phyloP scores from a whole-genome alignment of 2,113 vertebrate species.

The Marcusenius ussheri region DNA sequence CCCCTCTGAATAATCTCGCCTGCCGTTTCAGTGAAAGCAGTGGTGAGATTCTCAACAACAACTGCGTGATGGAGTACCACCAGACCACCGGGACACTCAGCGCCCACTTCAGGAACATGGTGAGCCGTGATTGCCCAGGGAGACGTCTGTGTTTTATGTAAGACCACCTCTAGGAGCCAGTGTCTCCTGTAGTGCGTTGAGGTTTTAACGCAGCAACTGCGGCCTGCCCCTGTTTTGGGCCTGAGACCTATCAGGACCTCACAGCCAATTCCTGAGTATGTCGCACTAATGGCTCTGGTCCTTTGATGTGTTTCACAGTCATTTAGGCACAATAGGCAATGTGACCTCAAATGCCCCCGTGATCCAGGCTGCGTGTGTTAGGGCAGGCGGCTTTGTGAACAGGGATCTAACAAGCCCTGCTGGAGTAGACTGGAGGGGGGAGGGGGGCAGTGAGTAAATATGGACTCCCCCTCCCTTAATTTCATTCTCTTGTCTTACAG shows the following conservation, averaged over 20 bases:
- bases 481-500: constrained; percentile 43
- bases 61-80: constrained; percentile 93
- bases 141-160: neutral
- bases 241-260: neutral
- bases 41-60: constrained; percentile 89
- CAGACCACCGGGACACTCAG: constrained; percentile 82
- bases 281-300: neutral
- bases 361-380: neutral
- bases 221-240: neutral
- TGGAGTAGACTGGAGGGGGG: neutral
- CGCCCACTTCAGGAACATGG: constrained; percentile 92
- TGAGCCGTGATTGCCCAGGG: constrained; percentile 38
- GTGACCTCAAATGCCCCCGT: neutral
- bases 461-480: neutral
- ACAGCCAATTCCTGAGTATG: neutral
- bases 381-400: neutral
- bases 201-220: neutral
- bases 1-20: neutral
- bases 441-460: neutral
- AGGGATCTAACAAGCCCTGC: neutral
- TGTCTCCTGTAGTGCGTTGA: neutral
- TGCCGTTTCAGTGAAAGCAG: constrained; percentile 71
- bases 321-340: neutral
- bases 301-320: neutral
- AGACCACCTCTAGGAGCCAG: neutral